These are phyloP conservation scores for Myocastor coypus DNA, from an alignment of 2,113 vertebrate genomes.

Conservation along the genomic window DNA sequence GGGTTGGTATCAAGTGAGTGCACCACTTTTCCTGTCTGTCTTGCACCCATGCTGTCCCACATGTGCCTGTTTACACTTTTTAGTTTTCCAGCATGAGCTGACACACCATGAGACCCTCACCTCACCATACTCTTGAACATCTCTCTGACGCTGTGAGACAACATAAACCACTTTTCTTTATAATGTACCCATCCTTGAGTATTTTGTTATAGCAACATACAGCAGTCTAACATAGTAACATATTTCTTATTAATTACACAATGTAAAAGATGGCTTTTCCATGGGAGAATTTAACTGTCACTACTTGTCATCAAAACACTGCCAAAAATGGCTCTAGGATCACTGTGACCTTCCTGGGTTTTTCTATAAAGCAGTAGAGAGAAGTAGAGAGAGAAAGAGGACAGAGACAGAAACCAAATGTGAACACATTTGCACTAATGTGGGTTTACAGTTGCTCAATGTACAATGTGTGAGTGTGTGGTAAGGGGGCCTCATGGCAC, in stretches of 20 bases:
- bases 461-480: too few relatives aligned
- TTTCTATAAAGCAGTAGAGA: background rate
- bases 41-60: too few relatives aligned
- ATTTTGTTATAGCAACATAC: background rate
- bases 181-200: background rate
- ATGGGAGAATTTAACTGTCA: background rate
- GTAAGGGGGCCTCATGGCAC: accelerated
- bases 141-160: background rate
- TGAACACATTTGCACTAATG: background rate
- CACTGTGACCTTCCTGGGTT: background rate
- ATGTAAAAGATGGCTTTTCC: background rate
- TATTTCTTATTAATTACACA: background rate
- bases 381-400: background rate
- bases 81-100: background rate
- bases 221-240: background rate
- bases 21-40: background rate
- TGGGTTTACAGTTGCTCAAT: background rate
- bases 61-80: background rate
- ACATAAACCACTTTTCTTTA: background rate
- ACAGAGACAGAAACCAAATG: background rate
- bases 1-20: background rate
- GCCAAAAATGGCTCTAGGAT: background rate
- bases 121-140: background rate
- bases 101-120: background rate
- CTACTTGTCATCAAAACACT: background rate